These are phyloP conservation scores for Dorcus hopei DNA, from an alignment of 2,888 invertebrate genomes.

Conservation along the genomic window DNA sequence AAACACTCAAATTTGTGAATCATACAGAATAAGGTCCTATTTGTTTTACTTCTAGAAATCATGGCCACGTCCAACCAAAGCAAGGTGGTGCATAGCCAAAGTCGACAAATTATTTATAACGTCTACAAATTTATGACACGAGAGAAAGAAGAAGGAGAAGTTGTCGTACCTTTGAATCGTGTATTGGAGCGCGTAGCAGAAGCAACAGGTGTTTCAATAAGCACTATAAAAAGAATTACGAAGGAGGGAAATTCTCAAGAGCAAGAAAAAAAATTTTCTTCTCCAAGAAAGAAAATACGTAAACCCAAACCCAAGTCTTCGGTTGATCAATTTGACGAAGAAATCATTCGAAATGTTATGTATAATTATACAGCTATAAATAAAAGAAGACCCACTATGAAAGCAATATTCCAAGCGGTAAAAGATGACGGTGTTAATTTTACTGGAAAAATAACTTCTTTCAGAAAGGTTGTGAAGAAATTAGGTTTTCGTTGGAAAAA, in stretches of 20 bases:
- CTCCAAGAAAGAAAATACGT: not conserved
- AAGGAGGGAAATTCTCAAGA: not conserved
- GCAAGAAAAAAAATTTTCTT: not conserved
- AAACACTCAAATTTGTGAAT: no score
- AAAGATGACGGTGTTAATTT: not conserved
- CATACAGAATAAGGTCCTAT: no score
- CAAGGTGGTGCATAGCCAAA: no score
- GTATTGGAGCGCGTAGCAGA: not conserved
- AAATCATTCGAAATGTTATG: not conserved
- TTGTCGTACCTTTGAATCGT: no score
- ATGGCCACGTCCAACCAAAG: no score
- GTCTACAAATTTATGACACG: no score
- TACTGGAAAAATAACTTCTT: not conserved
- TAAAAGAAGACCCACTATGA: not conserved
- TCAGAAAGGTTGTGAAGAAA: not conserved
- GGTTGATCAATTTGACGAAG: not conserved
- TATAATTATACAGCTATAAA: not conserved
- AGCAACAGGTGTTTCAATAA: not conserved
- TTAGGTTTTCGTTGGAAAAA: not conserved
- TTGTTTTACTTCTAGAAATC: no score
- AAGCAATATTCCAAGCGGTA: not conserved
- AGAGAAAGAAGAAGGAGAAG: no score
- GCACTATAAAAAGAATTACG: not conserved
- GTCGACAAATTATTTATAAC: no score
- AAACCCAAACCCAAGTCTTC: not conserved